Evolutionary conservation across 2,888 invertebrate species (phyloP), one percentile per base, ranked within the genome.

Genomic region (Drosophila falleni): DNA sequence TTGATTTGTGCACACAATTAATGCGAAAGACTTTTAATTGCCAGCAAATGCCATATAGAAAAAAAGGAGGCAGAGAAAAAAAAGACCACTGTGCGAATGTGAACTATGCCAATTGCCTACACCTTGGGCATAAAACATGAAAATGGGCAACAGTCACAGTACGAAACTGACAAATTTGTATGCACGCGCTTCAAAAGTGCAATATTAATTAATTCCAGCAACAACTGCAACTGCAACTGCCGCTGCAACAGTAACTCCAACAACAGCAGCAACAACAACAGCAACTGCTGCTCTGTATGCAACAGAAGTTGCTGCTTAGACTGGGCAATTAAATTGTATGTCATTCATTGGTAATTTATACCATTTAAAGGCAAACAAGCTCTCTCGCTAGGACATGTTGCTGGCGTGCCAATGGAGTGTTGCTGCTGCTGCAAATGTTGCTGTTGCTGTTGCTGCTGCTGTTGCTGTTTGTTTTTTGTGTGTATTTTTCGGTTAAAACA

Each of bases 291-390:
- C 80, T 78, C 81, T 73, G 81, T 81, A 81, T 78, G 78, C 78
- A 53, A 69, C 78, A 69, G 81, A 56, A 67, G 82, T 80, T 71
- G 84, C 68, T 87, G 67, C 75, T 86, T 81, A 85, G 89, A 70
- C 75, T 26, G 46, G 68, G 91, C 92, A 91, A 91, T 91, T 91
- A 91, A 91, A 91, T 88, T 86, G 90, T 89, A 90, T 91, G 91
- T 90, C 91, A 91, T 91, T 91, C 91, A 91, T 91, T 90, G 91
- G 91, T 91, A 91, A 91, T 91, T 91, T 90, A 91, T 91, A 91
- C 90, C 91, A 90, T 91, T 90, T 89, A 88, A 91, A 89, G 91
- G 72, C 81, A 87, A 73, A 69, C 80, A 46, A 62, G 37, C 73
- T 65, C 66, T 66, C 66, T 66, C 51, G 73, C 58, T 69, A 69